phyloP scores from a whole-genome alignment of 2,113 vertebrate genomes.

The Pteruthius melanotis region DNA sequence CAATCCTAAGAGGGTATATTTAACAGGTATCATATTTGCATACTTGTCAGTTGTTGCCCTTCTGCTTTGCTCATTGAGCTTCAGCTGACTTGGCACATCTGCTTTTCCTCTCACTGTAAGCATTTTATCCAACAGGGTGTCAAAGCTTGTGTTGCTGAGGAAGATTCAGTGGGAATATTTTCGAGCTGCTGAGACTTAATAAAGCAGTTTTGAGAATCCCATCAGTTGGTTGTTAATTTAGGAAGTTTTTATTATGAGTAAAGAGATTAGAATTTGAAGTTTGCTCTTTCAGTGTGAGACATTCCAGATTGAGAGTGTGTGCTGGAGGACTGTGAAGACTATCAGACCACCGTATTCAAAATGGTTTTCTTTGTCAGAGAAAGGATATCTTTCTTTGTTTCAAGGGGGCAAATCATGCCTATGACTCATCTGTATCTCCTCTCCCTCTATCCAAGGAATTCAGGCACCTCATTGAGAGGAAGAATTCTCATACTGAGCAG shows the following conservation, averaged over 20 bases:
- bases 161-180: not conserved
- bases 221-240: not conserved
- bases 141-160: not conserved
- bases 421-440: not conserved
- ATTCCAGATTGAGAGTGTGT: not conserved
- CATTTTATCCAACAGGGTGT: not conserved
- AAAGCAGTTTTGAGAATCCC: not conserved
- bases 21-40: not conserved
- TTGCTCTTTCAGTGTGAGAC: not conserved
- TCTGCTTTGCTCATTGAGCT: not conserved
- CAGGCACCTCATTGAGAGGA: not conserved
- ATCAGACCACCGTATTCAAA: not conserved
- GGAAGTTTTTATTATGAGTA: not conserved
- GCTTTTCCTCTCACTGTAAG: not conserved
- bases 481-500: not conserved
- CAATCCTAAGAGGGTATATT: not conserved
- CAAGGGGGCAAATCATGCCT: not conserved
- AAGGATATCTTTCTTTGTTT: not conserved
- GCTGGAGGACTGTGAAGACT: not conserved
- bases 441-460: not conserved
- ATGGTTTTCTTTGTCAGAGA: not conserved
- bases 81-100: slow-evolving; percentile 6
- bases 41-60: not conserved
- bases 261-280: not conserved
- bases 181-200: not conserved